Base-by-base conservation (phyloP, 2,888 invertebrate species). In the Tortricodes alternella region DNA sequence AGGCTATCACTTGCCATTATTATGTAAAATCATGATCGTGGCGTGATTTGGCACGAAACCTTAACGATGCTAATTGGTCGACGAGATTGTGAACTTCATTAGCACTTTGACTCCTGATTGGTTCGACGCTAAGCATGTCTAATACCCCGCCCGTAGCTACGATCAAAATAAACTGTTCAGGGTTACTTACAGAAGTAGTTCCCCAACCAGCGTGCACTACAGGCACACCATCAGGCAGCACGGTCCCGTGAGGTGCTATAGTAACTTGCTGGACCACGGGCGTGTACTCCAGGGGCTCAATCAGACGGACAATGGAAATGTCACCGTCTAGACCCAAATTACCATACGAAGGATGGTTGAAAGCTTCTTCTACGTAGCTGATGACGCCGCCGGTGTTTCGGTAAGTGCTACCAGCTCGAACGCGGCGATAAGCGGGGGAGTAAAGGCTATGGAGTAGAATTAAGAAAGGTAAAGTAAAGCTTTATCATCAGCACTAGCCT, bases 161-260 rank as follows among this genome's bases (percentile, higher is more conserved):
- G 7, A 19, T 1, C 21, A 29, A 55, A n/a, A 21, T 32, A 67
- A n/a, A n/a, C n/a, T n/a, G n/a, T n/a, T n/a, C n/a, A n/a, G n/a
- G n/a, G n/a, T n/a, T n/a, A n/a, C 71, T 68, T 59, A 83, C 83
- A 58, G 64, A 1, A 41, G 67, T 73, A 0, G 63, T 38, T 0
- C 84, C 84, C 84, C 84, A 84, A 18, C 83, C 82, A 15, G 74
- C 80, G 24, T 74, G 72, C 0, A 66, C 61, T 0, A 81, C 80
- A 0, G 73, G 66, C 0, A 70, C 2, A 27, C 69, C 59, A 39
- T 73, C 74, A 0, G 77, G 77, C 0, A 80, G 19, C 0, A 0
- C 0, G 0, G 46, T 6, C 1, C 49, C 66, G 8, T 62, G 68
- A 1, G 61, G 2, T 0, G 70, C n/a, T 13, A 84, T 76, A 1